Evolutionary conservation across 2,888 invertebrate genomes (phyloP).

Genomic region (Lomographa bimaculata): DNA sequence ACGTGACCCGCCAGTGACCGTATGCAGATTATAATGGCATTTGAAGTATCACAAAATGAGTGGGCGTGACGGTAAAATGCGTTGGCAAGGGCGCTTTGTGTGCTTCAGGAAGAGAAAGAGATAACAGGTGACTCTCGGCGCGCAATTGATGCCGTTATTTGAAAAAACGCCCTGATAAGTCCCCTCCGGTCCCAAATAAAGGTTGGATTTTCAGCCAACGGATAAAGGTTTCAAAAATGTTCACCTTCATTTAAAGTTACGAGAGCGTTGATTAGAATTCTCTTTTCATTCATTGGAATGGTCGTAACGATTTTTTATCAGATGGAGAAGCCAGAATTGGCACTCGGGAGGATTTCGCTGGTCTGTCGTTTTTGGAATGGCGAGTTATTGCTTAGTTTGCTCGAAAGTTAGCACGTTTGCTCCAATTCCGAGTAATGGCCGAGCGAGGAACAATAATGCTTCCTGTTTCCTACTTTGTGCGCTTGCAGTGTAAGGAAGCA

Average conservation of each 20-base stretch:
- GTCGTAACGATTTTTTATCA: slow-evolving; percentile 44
- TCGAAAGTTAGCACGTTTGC: slow-evolving; percentile 11
- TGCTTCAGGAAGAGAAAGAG: slow-evolving; percentile 61
- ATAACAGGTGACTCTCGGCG: slow-evolving; percentile 65
- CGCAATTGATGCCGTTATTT: slow-evolving; percentile 68
- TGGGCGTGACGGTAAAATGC: slow-evolving; percentile 49
- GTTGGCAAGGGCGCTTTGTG: slow-evolving; percentile 52
- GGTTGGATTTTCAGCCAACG: slow-evolving; percentile 53
- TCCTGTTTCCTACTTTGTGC: slow-evolving; percentile 8
- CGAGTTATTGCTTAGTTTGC: slow-evolving; percentile 14
- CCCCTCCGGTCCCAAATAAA: slow-evolving; percentile 63
- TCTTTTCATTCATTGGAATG: slow-evolving; percentile 50
- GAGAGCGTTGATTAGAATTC: slow-evolving; percentile 59
- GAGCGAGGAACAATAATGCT: slow-evolving; percentile 9
- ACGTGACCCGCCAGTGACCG: slow-evolving; percentile 37
- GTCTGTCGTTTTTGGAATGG: slow-evolving; percentile 16
- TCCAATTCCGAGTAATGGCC: slow-evolving; percentile 7
- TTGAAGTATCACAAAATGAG: slow-evolving; percentile 59
- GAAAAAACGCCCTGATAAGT: slow-evolving; percentile 72
- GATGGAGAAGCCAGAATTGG: slow-evolving; percentile 33
- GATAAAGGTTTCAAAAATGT: slow-evolving; percentile 65
- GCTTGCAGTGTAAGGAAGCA: too few relatives aligned
- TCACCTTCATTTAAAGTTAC: slow-evolving; percentile 66
- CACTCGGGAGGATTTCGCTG: slow-evolving; percentile 18
- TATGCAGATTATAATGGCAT: slow-evolving; percentile 58